Base-by-base conservation (phyloP, 2,113 vertebrate species). In the Scomber scombrus region DNA sequence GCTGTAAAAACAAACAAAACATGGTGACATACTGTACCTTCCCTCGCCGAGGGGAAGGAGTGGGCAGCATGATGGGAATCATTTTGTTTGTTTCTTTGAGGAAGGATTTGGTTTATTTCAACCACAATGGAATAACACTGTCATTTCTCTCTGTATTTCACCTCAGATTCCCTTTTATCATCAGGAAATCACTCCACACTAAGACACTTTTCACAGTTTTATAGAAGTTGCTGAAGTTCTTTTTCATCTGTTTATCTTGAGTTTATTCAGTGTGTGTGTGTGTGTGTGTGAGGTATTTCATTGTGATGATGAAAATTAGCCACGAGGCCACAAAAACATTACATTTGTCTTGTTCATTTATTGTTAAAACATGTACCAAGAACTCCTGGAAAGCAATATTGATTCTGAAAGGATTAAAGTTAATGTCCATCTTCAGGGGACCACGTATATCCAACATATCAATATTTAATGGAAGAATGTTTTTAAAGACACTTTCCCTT, bases 1-100 rank as follows among this genome's bases (percentile, higher is more conserved):
- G 40, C 51, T 62, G 31, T 47, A 51, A 81, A 81, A 80, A 73
- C 81, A 81, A 90, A 75, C 49, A 62, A 40, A 57, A 63, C 54
- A 65, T n/a, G 1, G 10, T 13, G 46, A 77, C 13, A 26, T 4
- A 31, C 34, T 4, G 7, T 4, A 15, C 19, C 23, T 14, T 45
- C 11, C 10, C 34, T 67, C 7, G 8, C 1, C 4, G 23, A 2
- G 3, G 31, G 49, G 15, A 9, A 14, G 12, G 19, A 45, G 15
- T 23, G 26, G 54, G n/a, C 23, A 19, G 50, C 21, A 2, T 62
- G 50, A 64, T 0, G 8, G 29, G 0, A 64, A 74, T 52, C 23
- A n/a, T 11, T 15, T 26, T 23, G 19, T 52, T 85, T 72, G 0
- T 62, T 65, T 78, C 0, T 26, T 13, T 11, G 0, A 43, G 51